Evolutionary conservation across 2,888 invertebrate species (phyloP), one percentile per base, ranked within the genome.

Genomic region (Oxyteleia sp.): DNA sequence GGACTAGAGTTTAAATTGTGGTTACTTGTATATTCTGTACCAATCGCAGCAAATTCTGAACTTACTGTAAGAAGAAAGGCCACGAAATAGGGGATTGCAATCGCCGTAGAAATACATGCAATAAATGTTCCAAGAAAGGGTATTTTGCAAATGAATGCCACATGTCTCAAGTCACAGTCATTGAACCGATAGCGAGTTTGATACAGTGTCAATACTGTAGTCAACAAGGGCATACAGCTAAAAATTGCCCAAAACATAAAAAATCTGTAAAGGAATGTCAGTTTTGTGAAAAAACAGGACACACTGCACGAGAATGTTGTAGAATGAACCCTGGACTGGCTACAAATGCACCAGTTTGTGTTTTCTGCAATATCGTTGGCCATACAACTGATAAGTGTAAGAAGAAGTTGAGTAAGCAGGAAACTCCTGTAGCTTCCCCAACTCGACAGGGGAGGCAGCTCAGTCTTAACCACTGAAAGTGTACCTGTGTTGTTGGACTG

Each of bases 291-390:
- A 59, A 51, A 41, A 10, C 23, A 2, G 75, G 74, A 0, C 75
- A 75, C 10, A 0, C 7, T 0, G 57, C 75, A 0, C 32, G 0
- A 1, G 29, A 76, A n/a, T 76, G 76, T 29, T 76, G 59, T 16
- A 66, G 41, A 59, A 7, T 76, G 7, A 76, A 68, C 15, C 76
- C 76, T 4, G 10, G 47, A 5, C n/a, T 76, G n/a, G 49, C 43
- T 1, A n/a, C 26, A 13, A 51, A 57, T 20, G 4, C 47, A 4
- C 68, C 76, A 1, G 38, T 20, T 7, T 75, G 74, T 13, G 16
- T 10, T 1, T 32, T 11, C n/a, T 75, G 74, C 11, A 18, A 49
- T 4, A 2, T 2, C 1, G 16, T 49, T 1, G 71, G 71, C 13
- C 29, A 74, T 15, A 29, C 11, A 8, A 41, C 0, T 11, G 47